phyloP scores from a whole-genome alignment of 2,888 invertebrate species.

The Idaea biselata region DNA sequence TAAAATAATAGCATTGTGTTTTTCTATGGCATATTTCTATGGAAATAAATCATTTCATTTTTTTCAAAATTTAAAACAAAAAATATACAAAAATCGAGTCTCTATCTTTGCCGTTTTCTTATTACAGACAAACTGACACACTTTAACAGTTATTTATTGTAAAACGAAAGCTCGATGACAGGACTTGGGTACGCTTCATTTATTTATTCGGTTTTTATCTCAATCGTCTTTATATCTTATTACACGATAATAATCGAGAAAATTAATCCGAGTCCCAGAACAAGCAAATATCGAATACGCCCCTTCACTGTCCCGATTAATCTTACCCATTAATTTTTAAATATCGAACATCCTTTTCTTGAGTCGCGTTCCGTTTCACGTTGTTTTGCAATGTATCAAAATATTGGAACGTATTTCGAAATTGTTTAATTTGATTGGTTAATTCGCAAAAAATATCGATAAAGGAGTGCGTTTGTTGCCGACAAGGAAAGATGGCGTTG shows the following conservation, averaged over 20 bases:
- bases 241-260: slow-evolving; percentile 30
- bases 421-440: slow-evolving; percentile 21
- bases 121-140: background rate
- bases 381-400: slow-evolving; percentile 18
- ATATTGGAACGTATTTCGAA: slow-evolving; percentile 8
- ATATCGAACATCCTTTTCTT: slow-evolving; percentile 24
- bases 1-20: no score
- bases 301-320: slow-evolving; percentile 44
- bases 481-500: no score
- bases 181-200: slow-evolving; percentile 16
- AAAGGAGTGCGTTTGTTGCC: background rate
- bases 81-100: no score
- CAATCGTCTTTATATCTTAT: slow-evolving; percentile 31
- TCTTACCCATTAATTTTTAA: slow-evolving; percentile 39
- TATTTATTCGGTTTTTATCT: slow-evolving; percentile 21
- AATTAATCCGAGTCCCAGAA: slow-evolving; percentile 44
- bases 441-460: slow-evolving; percentile 4
- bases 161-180: slow-evolving; percentile 20
- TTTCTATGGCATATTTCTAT: no score
- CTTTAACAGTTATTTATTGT: background rate
- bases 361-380: slow-evolving; percentile 27
- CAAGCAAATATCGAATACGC: slow-evolving; percentile 40
- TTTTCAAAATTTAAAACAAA: no score
- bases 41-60: no score
- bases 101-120: background rate